phyloP scores from a whole-genome alignment of 1,140 invertebrate species.

The Cardiocondyla obscurior region DNA sequence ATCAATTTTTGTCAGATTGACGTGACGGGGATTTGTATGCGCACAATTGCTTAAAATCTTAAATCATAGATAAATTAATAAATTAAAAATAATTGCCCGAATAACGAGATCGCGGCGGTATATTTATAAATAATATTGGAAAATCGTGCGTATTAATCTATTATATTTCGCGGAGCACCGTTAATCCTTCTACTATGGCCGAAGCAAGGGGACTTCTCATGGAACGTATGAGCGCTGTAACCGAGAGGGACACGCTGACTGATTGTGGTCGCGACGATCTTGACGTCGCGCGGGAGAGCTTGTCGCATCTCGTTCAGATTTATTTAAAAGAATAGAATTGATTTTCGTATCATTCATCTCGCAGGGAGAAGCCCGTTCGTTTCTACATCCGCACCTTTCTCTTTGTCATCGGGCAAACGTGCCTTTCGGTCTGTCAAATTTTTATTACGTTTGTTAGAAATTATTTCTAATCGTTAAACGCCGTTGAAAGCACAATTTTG shows the following conservation, averaged over 20 bases:
- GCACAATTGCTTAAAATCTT: too few species aligned
- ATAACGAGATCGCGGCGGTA: not conserved
- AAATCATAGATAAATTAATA: too few species aligned
- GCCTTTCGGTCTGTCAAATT: not conserved
- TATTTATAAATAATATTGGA: not conserved
- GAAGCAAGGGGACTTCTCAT: slow-evolving; percentile 76
- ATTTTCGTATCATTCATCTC: slow-evolving; percentile 19
- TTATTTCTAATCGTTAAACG: not conserved
- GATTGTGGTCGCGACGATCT: slow-evolving; percentile 82
- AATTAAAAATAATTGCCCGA: not conserved
- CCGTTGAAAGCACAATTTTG: not conserved
- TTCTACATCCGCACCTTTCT: not conserved
- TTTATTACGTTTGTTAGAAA: not conserved
- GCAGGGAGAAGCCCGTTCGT: not conserved
- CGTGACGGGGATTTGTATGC: too few species aligned
- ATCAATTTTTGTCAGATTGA: too few species aligned
- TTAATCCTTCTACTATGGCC: slow-evolving; percentile 61
- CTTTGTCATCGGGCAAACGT: not conserved
- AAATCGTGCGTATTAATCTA: slow-evolving; percentile 56
- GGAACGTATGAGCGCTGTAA: slow-evolving; percentile 83
- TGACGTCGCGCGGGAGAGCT: slow-evolving; percentile 79
- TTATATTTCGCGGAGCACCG: slow-evolving; percentile 59
- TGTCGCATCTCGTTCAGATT: slow-evolving; percentile 61
- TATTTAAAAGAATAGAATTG: slow-evolving; percentile 68
- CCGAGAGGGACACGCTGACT: slow-evolving; percentile 83